A percentile compares a stretch with the other conserved stretches of the same genome.
These are phyloP conservation scores for Apomyelois bistriatella DNA, from an alignment of 2,888 invertebrate species.

Conservation along the genomic window DNA sequence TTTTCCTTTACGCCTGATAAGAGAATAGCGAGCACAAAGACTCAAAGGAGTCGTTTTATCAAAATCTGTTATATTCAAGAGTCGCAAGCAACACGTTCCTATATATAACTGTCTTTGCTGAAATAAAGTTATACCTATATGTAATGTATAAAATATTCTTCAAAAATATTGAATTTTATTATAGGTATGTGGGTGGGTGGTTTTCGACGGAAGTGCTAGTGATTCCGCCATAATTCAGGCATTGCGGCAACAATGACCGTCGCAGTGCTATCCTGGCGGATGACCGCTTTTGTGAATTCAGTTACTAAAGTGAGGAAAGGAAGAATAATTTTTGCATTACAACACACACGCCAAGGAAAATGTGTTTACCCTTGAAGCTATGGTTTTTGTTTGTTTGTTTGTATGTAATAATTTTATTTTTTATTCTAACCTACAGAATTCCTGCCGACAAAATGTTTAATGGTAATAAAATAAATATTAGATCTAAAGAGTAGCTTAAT, in stretches of 20 bases:
- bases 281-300: constrained; percentile 9
- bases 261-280: constrained; percentile 29
- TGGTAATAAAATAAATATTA: no score
- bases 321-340: background rate
- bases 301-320: background rate
- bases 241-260: constrained; percentile 45
- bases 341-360: background rate
- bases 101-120: constrained; percentile 12
- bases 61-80: constrained; percentile 18
- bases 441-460: no score
- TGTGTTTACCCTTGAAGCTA: no score
- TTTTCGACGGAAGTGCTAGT: constrained; percentile 48
- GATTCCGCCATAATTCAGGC: constrained; percentile 57
- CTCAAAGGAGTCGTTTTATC: constrained; percentile 18
- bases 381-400: no score
- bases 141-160: constrained; percentile 14
- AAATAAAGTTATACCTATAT: background rate
- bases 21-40: constrained; percentile 11
- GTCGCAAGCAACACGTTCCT: constrained; percentile 13
- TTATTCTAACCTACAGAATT: no score
- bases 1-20: constrained; percentile 13
- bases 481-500: no score
- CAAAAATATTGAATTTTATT: constrained; percentile 24
- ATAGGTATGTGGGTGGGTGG: constrained; percentile 27
- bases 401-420: no score